Base-by-base conservation (phyloP, 2,113 vertebrate species). In the Pelobates fuscus region DNA sequence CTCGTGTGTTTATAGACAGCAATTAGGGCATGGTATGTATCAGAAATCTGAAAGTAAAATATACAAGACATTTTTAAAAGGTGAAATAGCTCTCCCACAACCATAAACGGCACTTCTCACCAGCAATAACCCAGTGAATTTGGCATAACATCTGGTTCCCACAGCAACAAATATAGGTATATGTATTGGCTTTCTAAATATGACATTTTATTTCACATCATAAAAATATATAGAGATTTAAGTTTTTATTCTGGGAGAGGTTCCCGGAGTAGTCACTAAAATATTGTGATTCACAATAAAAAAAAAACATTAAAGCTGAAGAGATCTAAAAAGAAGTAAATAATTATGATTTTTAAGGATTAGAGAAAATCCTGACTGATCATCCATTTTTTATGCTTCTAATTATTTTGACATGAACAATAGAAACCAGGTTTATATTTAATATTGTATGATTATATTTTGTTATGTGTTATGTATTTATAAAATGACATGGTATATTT, bases 51-150 rank as follows among this genome's bases (percentile, higher is more conserved):
- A 76, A 76, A 76, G 72, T 27, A 76, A 76, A 76, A 76, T 76
- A 76, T 76, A 76, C 72, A 76, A 76, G 72, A 76, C 72, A 67
- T 67, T 76, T 76, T 76, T 76, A 76, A 76, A 76, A 76, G 72
- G 72, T 76, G 72, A 76, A 76, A 76, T 67, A 67, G 64, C 72
- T 76, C 72, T 76, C 72, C 72, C 72, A 76, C 64, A 67, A 67
- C 72, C 72, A 76, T 76, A 76, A 76, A 76, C 64, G 72, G 72
- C 72, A 76, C 72, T 76, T 76, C 72, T 76, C 55, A 52, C 72
- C 37, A 76, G 72, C 64, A 67, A 76, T 76, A 76, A 76, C 64
- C 25, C 41, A 76, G 55, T 67, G 64, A 59, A 67, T 76, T 76
- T 76, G 63, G 72, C 72, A 76, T 67, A 76, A 67, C 72, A 60